Percentiles rank a stretch among this genome's conserved stretches.
Conservation (phyloP, 1,140 invertebrate genomes). For the Sesamia nonagrioides region DNA sequence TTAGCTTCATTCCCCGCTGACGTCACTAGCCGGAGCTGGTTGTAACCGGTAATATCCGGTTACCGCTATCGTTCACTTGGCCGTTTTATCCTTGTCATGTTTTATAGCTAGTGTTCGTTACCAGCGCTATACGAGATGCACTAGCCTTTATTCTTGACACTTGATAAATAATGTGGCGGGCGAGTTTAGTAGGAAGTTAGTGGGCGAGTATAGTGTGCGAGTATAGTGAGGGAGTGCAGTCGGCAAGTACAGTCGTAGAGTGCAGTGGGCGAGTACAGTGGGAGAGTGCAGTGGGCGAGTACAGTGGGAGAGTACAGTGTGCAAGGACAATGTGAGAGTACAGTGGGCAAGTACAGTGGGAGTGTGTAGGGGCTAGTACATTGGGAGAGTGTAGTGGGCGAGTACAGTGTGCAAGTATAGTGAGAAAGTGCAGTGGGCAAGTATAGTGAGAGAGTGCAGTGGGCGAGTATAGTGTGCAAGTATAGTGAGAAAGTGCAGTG, state of each 20-base stretch:
- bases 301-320: neutral
- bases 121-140: neutral
- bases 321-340: no score
- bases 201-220: neutral
- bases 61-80: conserved; percentile 1
- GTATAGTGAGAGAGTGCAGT: neutral
- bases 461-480: no score
- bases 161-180: no score
- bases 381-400: neutral
- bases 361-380: no score
- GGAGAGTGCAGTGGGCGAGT: neutral
- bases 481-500: neutral
- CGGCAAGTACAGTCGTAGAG: no score
- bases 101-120: neutral
- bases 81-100: conserved; percentile 1
- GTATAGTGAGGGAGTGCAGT: no score
- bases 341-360: no score
- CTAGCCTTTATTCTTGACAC: neutral
- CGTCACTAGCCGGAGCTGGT: neutral
- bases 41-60: conserved; percentile 23
- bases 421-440: neutral
- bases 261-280: neutral
- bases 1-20: neutral
- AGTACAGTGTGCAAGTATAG: no score
- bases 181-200: neutral